phyloP scores from a whole-genome alignment of 2,888 invertebrate genomes.

The Mythimna loreyi region DNA sequence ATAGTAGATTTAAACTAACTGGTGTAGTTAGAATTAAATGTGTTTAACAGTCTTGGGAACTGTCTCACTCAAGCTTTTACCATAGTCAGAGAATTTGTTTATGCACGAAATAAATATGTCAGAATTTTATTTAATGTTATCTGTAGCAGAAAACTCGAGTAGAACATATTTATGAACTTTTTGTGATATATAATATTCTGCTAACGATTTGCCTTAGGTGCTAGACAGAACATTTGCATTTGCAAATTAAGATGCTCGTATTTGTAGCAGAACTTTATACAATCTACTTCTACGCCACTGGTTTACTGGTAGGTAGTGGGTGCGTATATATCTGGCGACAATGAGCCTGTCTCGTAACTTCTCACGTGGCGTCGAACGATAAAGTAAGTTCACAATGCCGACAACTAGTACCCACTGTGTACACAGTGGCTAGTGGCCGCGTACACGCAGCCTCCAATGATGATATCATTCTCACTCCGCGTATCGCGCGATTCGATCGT shows the following conservation, averaged over 20 bases:
- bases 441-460: conserved; percentile 70
- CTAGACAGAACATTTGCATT: conserved; percentile 47
- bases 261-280: conserved; percentile 42
- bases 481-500: conserved; percentile 82
- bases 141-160: conserved; percentile 48
- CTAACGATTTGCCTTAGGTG: conserved; percentile 50
- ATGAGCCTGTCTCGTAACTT: conserved; percentile 60
- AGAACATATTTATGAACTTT: conserved; percentile 40
- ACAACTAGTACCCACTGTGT: conserved; percentile 58
- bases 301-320: conserved; percentile 17
- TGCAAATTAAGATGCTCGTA: conserved; percentile 57
- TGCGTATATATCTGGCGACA: conserved; percentile 59
- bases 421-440: conserved; percentile 64
- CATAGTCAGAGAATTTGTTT: conserved; percentile 28
- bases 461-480: conserved; percentile 75
- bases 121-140: conserved; percentile 44
- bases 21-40: conserved; percentile 1
- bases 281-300: conserved; percentile 20
- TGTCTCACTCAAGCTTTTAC: conserved; percentile 5
- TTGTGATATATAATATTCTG: conserved; percentile 41
- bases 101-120: conserved; percentile 40
- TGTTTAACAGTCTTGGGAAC: conserved; percentile 22
- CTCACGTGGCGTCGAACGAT: conserved; percentile 58
- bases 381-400: conserved; percentile 66
- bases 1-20: conserved; percentile 15